Evolutionary conservation across 1,140 invertebrate species (phyloP), one percentile per base, ranked within the genome.

Genomic region (Venturia canescens): DNA sequence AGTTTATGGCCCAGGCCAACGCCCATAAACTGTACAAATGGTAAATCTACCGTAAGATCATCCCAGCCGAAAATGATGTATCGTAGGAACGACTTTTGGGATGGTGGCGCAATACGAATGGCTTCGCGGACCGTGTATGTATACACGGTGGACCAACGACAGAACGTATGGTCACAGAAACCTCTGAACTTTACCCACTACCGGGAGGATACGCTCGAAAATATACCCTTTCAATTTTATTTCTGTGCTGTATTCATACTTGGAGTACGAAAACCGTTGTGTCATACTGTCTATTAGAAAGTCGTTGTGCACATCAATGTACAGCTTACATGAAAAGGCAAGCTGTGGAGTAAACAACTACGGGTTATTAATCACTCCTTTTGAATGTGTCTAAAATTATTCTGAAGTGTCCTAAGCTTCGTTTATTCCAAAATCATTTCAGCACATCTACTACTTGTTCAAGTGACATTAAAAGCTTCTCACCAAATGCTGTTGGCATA

Each of bases 31-130:
- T 91, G 88, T 91, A 88, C 89, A 88, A 91, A 92, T 92, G 91
- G 89, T 92, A 92, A 91, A 92, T 92, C 90, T 91, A 92, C 86
- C 90, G 91, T 91, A 89, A 92, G 89, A 91, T 90, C 90, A 92
- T 91, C 87, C 90, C 91, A 92, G 88, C 91, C 90, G 91, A 92
- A 92, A 92, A 92, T 92, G 91, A 92, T 92, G 88, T 92, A 92
- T 92, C 88, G 89, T 89, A 87, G 87, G 86, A 90, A 81, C 23
- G 60, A 70, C 57, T 34, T 70, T 48, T 66, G 27, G 72, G 71
- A n/a, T 57, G 27, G 50, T 50, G 26, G 16, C 15, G 31, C 29
- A 11, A 26, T 44, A 48, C 29, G 23, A 63, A 63, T 63, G 44
- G 44, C 34, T 53, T 26, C 18, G 18, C 13, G 29, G 53, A 53